phyloP scores from a whole-genome alignment of 2,113 vertebrate species.

The Saguinus imperator region DNA sequence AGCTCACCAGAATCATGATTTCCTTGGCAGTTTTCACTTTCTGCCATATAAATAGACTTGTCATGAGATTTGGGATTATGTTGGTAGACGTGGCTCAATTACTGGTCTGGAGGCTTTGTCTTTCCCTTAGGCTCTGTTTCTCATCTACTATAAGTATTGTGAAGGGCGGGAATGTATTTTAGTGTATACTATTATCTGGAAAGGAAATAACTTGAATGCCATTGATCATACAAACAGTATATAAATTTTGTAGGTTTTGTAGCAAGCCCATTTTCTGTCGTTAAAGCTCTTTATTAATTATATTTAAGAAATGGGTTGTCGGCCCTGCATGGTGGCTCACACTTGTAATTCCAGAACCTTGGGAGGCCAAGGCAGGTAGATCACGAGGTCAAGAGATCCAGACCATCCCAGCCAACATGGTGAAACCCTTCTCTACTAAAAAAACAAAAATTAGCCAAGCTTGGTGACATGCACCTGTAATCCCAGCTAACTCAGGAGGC shows the following conservation, averaged over 20 bases:
- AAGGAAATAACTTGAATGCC: background rate
- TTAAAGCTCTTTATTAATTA: constrained; percentile 18
- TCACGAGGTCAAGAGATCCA: too few relatives aligned
- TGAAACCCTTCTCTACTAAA: too few relatives aligned
- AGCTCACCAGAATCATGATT: background rate
- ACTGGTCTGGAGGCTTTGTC: background rate
- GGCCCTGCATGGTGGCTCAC: too few relatives aligned
- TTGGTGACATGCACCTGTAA: too few relatives aligned
- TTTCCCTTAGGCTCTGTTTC: background rate
- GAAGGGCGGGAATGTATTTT: background rate
- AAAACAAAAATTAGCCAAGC: background rate
- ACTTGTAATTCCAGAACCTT: too few relatives aligned
- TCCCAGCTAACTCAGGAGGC: too few relatives aligned
- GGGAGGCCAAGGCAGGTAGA: too few relatives aligned
- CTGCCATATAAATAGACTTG: background rate
- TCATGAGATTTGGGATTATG: background rate
- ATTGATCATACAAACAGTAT: background rate
- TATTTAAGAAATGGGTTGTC: background rate
- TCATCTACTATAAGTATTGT: background rate
- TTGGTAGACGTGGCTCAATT: background rate
- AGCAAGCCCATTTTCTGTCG: background rate
- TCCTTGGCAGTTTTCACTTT: background rate
- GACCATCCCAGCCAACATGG: too few relatives aligned
- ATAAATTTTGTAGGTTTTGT: background rate
- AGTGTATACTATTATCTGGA: background rate